These are phyloP conservation scores for Stegastes partitus DNA, from an alignment of 2,113 vertebrate genomes.

Conservation along the genomic window DNA sequence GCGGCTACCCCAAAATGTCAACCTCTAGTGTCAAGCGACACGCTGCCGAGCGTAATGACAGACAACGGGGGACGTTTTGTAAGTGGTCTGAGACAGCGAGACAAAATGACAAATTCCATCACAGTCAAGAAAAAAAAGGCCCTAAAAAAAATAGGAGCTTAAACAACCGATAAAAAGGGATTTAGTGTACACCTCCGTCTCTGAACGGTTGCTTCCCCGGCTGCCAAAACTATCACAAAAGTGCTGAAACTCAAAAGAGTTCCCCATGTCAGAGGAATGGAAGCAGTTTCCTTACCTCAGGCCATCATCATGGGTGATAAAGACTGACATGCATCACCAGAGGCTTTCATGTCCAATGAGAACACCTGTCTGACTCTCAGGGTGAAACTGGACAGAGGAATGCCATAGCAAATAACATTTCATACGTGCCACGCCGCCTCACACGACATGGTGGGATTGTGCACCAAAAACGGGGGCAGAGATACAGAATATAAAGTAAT, in stretches of 20 bases:
- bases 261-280: constrained; percentile 60
- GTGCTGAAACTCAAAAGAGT: constrained; percentile 78
- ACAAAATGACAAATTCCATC: constrained; percentile 11
- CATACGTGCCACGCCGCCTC: constrained; percentile 44
- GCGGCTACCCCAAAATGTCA: constrained; percentile 13
- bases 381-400: constrained; percentile 71
- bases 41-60: background rate
- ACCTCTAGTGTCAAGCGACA: constrained; percentile 1
- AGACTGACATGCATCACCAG: constrained; percentile 83
- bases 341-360: constrained; percentile 83
- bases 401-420: constrained; percentile 77
- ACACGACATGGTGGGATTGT: constrained; percentile 21
- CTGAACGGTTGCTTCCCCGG: constrained; percentile 30
- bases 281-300: constrained; percentile 70
- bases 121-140: background rate
- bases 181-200: constrained; percentile 5
- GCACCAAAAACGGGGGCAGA: background rate
- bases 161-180: constrained; percentile 22
- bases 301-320: constrained; percentile 77
- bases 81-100: background rate
- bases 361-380: constrained; percentile 81
- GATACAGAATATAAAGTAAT: background rate
- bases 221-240: constrained; percentile 72
- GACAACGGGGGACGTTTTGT: background rate
- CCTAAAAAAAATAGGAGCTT: constrained; percentile 5